These are phyloP conservation scores for Elegia similella DNA, from an alignment of 2,888 invertebrate genomes.

Conservation along the genomic window DNA sequence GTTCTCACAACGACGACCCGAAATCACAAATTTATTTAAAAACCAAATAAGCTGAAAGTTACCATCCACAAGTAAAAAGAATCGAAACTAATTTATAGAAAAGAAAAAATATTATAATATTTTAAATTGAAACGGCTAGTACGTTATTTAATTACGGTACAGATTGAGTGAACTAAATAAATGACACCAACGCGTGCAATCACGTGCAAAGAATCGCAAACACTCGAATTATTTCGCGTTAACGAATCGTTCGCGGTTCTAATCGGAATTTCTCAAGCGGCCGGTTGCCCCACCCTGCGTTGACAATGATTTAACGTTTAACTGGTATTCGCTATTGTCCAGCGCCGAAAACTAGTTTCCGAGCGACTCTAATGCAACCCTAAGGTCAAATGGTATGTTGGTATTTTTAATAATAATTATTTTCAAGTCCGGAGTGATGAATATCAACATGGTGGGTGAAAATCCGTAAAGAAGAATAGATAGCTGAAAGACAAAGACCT, in stretches of 20 bases:
- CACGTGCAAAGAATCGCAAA: neutral
- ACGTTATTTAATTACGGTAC: no score
- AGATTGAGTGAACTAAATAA: neutral
- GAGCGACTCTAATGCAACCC: neutral
- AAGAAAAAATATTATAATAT: no score
- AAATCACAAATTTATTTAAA: neutral
- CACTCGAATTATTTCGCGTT: neutral
- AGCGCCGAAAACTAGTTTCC: neutral
- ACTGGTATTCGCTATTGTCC: neutral
- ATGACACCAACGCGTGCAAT: neutral
- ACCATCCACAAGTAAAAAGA: no score
- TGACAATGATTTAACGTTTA: neutral
- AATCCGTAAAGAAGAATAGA: no score
- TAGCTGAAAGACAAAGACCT: no score
- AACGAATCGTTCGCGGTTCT: neutral
- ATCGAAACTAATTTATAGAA: neutral
- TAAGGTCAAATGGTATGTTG: neutral
- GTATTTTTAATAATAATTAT: no score
- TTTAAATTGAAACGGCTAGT: no score
- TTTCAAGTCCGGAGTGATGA: no score
- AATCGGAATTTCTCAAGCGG: neutral
- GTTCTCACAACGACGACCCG: neutral
- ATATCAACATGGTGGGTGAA: no score
- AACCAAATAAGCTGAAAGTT: neutral
- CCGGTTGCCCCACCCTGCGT: slow-evolving; percentile 3